Conservation (phyloP, 2,113 vertebrate species). For the Callopanchax toddi region DNA sequence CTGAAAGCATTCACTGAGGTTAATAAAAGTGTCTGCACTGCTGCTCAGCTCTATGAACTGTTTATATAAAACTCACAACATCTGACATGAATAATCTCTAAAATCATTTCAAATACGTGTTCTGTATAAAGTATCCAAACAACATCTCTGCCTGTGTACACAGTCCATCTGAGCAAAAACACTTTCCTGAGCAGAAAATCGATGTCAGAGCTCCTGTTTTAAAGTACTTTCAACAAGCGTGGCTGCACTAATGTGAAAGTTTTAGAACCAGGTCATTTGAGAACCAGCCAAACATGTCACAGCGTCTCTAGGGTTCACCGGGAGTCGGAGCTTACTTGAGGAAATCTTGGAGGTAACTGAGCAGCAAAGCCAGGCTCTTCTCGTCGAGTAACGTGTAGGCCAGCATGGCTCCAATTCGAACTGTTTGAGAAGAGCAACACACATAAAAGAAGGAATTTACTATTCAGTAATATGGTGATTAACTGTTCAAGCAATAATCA, state of each 20-base stretch:
- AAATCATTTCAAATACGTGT: background rate
- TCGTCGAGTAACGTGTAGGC: constrained; percentile 96
- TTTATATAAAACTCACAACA: background rate
- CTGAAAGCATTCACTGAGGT: too few species aligned
- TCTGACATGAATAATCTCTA: background rate
- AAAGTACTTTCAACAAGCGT: constrained; percentile 31
- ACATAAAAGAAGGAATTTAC: too few species aligned
- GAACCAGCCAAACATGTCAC: constrained; percentile 9
- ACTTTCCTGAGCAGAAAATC: constrained; percentile 38
- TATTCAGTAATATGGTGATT: too few species aligned
- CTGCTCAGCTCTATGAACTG: background rate
- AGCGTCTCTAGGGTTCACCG: constrained; percentile 11
- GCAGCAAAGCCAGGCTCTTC: constrained; percentile 94
- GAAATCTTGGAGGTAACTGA: constrained; percentile 97
- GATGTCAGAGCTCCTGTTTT: constrained; percentile 35
- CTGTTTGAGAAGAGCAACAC: constrained; percentile 62
- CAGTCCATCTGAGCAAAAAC: background rate
- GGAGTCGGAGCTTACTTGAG: constrained; percentile 86
- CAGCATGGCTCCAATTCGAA: constrained; percentile 95
- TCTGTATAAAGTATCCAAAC: background rate
- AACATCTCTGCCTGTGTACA: background rate
- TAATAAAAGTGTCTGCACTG: too few species aligned
- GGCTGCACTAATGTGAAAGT: constrained; percentile 35
- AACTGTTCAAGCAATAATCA: too few species aligned
- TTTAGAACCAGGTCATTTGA: constrained; percentile 24